A percentile compares a stretch with the other conserved stretches of the same genome.
phyloP scores from a whole-genome alignment of 2,888 invertebrate genomes.

The Xestia c-nigrum region DNA sequence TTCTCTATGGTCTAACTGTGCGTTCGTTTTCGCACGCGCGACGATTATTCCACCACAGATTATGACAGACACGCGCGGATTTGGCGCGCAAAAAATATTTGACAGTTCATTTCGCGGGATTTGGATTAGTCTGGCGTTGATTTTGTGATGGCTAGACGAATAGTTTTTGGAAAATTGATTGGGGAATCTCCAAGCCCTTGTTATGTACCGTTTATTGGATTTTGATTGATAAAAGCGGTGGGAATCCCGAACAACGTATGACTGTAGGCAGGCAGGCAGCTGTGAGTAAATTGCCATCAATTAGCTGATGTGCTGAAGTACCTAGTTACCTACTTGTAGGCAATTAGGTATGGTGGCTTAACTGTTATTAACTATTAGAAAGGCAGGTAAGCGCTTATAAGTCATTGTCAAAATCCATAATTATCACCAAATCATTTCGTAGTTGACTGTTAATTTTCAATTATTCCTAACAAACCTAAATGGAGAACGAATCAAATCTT shows the following conservation, averaged over 20 bases:
- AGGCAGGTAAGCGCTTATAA: background rate
- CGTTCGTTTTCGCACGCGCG: constrained; percentile 67
- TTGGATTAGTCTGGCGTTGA: constrained; percentile 52
- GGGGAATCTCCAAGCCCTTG: constrained; percentile 1
- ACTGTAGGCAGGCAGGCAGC: background rate
- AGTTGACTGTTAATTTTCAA: background rate
- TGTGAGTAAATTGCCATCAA: constrained; percentile 27
- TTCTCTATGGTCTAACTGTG: constrained; percentile 55
- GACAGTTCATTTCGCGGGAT: constrained; percentile 66
- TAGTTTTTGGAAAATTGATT: constrained; percentile 51
- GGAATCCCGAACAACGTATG: background rate
- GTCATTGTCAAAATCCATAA: too few species aligned
- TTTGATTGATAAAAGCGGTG: constrained; percentile 17
- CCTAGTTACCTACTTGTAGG: background rate
- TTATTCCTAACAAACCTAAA: background rate
- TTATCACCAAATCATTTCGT: too few species aligned
- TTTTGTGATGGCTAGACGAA: constrained; percentile 48
- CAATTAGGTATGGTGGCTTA: background rate
- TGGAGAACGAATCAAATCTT: background rate
- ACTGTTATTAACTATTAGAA: constrained; percentile 3
- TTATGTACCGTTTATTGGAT: constrained; percentile 12
- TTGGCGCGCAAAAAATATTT: constrained; percentile 61
- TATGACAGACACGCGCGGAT: constrained; percentile 58
- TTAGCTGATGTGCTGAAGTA: constrained; percentile 1
- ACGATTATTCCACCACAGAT: constrained; percentile 66